Conservation (phyloP, 2,888 invertebrate species). For the Parochlus steinenii region DNA sequence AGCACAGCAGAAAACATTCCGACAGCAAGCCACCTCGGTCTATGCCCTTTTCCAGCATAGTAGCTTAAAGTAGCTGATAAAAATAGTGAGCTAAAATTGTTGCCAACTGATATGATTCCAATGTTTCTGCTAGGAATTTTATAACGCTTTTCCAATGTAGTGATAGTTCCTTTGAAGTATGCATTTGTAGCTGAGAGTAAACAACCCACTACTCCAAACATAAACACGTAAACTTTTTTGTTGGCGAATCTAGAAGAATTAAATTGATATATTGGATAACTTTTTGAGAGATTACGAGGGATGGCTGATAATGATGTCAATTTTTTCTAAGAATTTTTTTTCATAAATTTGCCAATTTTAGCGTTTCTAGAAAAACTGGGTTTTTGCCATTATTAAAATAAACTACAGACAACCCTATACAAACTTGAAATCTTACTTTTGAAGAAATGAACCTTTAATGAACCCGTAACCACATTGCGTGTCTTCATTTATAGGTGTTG, state of each 20-base stretch:
- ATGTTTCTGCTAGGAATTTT: constrained; percentile 44
- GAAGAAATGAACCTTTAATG: constrained; percentile 37
- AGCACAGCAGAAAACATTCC: constrained; percentile 34
- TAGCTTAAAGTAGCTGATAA: constrained; percentile 41
- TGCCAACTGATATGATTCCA: constrained; percentile 44
- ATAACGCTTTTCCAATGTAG: constrained; percentile 46
- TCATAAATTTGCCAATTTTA: no score
- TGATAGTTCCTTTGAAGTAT: constrained; percentile 44
- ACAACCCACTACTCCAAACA: no score
- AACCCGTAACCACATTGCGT: constrained; percentile 48
- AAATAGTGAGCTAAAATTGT: constrained; percentile 44
- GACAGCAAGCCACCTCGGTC: constrained; percentile 45
- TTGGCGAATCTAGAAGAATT: constrained; percentile 25
- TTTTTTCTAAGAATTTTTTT: no score
- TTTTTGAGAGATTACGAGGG: neutral
- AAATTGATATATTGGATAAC: neutral
- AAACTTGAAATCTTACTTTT: constrained; percentile 31
- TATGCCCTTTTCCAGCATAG: constrained; percentile 42
- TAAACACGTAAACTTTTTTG: constrained; percentile 26
- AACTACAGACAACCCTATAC: neutral
- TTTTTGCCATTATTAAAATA: neutral
- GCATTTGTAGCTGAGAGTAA: no score
- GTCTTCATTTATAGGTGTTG: constrained; percentile 39
- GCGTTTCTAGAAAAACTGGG: no score
- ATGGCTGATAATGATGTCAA: no score